Conservation (phyloP, 2,113 vertebrate species). For the Ophiodon elongatus region DNA sequence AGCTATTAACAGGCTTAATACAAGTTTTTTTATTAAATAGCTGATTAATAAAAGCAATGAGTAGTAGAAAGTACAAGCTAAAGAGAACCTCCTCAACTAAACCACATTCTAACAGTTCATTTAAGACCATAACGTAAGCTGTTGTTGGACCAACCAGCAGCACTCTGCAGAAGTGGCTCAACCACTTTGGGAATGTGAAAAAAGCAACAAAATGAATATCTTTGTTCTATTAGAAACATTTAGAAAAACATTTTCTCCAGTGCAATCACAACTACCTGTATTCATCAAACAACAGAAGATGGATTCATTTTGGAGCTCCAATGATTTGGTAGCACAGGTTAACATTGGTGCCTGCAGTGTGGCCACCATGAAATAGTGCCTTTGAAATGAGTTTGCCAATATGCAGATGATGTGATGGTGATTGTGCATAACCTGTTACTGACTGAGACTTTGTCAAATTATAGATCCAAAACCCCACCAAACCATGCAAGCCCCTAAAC, state of each 20-base stretch:
- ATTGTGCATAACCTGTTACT: not conserved
- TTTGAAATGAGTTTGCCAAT: not conserved
- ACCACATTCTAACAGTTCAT: not conserved
- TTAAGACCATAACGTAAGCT: not conserved
- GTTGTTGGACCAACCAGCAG: not conserved
- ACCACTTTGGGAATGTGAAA: slow-evolving; percentile 8
- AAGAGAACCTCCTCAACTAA: no score
- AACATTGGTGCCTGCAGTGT: not conserved
- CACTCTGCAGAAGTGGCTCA: not conserved
- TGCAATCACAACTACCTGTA: slow-evolving; percentile 20
- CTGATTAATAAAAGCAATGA: not conserved
- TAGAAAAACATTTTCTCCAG: slow-evolving; percentile 9
- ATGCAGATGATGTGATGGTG: slow-evolving; percentile 12
- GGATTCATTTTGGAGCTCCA: not conserved
- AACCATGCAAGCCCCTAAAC: not conserved
- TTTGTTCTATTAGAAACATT: not conserved
- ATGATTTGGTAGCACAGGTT: not conserved
- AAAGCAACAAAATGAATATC: not conserved
- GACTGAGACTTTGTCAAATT: not conserved
- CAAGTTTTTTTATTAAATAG: not conserved
- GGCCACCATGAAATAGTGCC: not conserved
- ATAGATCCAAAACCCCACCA: not conserved
- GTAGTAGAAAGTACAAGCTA: not conserved
- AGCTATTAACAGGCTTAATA: not conserved
- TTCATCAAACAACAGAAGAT: not conserved